Evolutionary conservation across 1,140 invertebrate genomes (phyloP).

Genomic region (Zaprionus inermis): DNA sequence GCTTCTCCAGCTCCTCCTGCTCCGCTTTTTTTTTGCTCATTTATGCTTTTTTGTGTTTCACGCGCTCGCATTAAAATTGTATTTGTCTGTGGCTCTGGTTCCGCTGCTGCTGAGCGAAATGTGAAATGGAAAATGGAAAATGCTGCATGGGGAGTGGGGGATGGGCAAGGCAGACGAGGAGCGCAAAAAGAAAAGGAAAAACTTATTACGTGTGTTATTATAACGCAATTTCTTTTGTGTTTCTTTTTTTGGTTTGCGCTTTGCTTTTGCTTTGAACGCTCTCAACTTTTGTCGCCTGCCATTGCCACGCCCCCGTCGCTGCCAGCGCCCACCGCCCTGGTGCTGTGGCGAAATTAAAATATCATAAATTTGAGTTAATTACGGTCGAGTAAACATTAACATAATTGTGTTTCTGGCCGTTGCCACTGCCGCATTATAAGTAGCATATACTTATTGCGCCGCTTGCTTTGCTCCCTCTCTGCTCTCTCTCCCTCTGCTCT

Average conservation of each 20-base stretch:
- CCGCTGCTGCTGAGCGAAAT: slow-evolving; percentile 28
- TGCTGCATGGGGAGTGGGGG: neutral
- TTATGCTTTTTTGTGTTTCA: slow-evolving; percentile 25
- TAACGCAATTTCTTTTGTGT: slow-evolving; percentile 78
- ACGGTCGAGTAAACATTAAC: slow-evolving; percentile 81
- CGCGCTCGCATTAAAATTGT: slow-evolving; percentile 72
- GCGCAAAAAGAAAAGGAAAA: slow-evolving; percentile 30
- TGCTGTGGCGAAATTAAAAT: slow-evolving; percentile 73
- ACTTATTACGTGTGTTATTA: slow-evolving; percentile 77
- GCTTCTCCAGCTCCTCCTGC: neutral
- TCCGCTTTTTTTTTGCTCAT: neutral
- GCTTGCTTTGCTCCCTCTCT: slow-evolving; percentile 32
- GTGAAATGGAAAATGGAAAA: slow-evolving; percentile 24
- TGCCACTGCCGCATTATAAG: slow-evolving; percentile 58
- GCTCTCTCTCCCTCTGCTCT: slow-evolving; percentile 3
- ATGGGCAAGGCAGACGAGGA: neutral
- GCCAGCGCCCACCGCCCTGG: slow-evolving; percentile 2
- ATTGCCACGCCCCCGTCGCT: neutral
- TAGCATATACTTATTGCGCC: slow-evolving; percentile 65
- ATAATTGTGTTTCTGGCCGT: slow-evolving; percentile 72
- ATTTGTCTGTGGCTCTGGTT: slow-evolving; percentile 64
- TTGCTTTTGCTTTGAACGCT: slow-evolving; percentile 22
- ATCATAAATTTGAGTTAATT: slow-evolving; percentile 81
- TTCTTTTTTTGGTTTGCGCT: slow-evolving; percentile 36
- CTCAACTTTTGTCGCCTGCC: slow-evolving; percentile 35